Conservation (phyloP, 2,797 vertebrate species). For the Coregonus ussuriensis region DNA sequence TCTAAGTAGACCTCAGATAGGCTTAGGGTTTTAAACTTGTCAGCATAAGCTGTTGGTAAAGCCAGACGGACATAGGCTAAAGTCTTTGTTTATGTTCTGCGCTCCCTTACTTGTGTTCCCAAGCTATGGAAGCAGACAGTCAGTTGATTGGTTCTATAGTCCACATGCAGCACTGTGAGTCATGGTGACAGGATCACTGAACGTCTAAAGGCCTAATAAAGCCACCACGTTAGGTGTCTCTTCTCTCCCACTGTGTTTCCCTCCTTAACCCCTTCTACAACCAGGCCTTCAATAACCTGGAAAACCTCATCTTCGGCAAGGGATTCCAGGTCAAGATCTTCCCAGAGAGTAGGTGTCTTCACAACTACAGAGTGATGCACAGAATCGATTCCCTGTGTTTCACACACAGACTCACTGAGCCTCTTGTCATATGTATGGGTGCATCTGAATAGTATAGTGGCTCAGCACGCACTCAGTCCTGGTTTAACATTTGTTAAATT, state of each 20-base stretch:
- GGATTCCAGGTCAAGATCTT: slow-evolving; percentile 98
- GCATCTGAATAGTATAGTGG: not conserved
- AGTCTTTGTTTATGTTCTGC: not conserved
- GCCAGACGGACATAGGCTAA: not conserved
- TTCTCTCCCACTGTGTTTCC: not conserved
- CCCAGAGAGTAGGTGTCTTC: slow-evolving; percentile 88
- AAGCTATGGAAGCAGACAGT: not conserved
- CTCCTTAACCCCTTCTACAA: not conserved
- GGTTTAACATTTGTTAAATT: not conserved
- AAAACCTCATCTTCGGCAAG: slow-evolving; percentile 93
- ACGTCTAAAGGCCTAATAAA: not conserved
- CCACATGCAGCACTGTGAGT: not conserved
- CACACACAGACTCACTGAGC: not conserved
- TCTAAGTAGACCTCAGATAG: not conserved
- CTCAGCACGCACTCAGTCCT: not conserved
- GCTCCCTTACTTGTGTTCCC: not conserved
- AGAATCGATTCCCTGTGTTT: not conserved
- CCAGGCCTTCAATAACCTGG: slow-evolving; percentile 96
- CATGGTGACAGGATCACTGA: not conserved
- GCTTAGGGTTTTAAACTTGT: not conserved
- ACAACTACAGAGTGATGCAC: not conserved
- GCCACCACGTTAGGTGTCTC: not conserved
- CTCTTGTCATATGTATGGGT: not conserved
- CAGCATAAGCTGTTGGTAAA: not conserved
- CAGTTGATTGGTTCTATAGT: not conserved